Base-by-base conservation (phyloP, 2,888 invertebrate species). In the Epirrhoe tristata region DNA sequence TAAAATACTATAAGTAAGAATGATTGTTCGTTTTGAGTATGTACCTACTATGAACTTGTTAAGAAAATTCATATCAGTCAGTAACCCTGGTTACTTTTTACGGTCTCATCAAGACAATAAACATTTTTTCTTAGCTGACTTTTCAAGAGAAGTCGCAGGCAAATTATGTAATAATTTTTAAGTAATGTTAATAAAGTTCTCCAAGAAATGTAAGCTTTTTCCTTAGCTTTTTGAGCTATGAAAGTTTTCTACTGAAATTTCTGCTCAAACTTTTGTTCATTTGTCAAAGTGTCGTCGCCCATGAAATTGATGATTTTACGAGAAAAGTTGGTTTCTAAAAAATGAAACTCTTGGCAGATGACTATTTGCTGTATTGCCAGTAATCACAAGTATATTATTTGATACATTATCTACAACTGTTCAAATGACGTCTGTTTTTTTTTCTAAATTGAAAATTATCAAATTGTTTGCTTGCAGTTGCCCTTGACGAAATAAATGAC, bases 281-380 rank as follows among this genome's bases (percentile, higher is more conserved):
- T 85, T 84, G 81, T 86, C 83, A 85, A 74, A 71, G 59, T 71
- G 83, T 86, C 83, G 76, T 71, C 84, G 74, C 78, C 75, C 76
- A 71, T 75, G 75, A 74, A 80, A 69, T 69, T 78, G 82, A 75
- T 77, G 81, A 83, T 74, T 76, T 74, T 67, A 79, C 73, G 74
- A 76, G 67, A 74, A 78, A 79, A 77, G 69, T 63, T 48, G 51
- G 61, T 62, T 67, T 67, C 60, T 36, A 71, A 71, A 68, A 76
- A 77, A 59, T 48, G 8, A 58, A 77, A 81, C 78, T 86, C 81
- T 87, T 88, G 87, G 84, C 87, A 85, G 79, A 76, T 78, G 67
- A 70, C 63, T 58, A 24, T 62, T 67, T 66, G 67, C 66, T 65
- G 60, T 70, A 56, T 66, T 58, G 48, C 51, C 51, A 54, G 57